Conservation (phyloP, 2,797 vertebrate genomes). For the Sarcoramphus papa region DNA sequence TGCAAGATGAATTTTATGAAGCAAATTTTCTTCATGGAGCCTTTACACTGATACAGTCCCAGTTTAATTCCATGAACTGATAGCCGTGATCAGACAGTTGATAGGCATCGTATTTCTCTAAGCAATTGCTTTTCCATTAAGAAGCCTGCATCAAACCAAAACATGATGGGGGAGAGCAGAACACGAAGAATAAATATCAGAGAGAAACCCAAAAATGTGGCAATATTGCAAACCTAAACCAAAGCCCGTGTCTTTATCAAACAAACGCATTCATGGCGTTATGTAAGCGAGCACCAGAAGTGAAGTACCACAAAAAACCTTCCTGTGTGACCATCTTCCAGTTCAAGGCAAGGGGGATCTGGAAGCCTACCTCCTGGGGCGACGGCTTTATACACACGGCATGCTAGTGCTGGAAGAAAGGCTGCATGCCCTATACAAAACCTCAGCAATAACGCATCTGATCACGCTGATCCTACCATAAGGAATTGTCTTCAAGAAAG, state of each 20-base stretch:
- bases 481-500: neutral
- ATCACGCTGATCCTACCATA: neutral
- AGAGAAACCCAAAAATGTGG: neutral
- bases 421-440: neutral
- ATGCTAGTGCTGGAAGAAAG: neutral
- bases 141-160: neutral
- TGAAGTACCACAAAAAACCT: neutral
- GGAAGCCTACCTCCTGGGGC: neutral
- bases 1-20: conserved; percentile 27
- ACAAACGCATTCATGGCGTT: rapidly evolving
- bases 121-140: neutral
- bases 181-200: neutral
- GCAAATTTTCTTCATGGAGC: neutral
- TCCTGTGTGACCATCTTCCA: neutral
- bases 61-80: neutral
- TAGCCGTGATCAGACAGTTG: neutral
- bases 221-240: neutral
- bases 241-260: neutral
- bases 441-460: neutral
- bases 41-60: neutral
- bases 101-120: neutral
- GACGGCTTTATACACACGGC: rapidly evolving
- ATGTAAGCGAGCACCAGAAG: rapidly evolving
- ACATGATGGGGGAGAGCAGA: neutral
- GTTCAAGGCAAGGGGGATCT: neutral